phyloP scores from a whole-genome alignment of 1,140 invertebrate genomes.

The Drosophila ercepeae region DNA sequence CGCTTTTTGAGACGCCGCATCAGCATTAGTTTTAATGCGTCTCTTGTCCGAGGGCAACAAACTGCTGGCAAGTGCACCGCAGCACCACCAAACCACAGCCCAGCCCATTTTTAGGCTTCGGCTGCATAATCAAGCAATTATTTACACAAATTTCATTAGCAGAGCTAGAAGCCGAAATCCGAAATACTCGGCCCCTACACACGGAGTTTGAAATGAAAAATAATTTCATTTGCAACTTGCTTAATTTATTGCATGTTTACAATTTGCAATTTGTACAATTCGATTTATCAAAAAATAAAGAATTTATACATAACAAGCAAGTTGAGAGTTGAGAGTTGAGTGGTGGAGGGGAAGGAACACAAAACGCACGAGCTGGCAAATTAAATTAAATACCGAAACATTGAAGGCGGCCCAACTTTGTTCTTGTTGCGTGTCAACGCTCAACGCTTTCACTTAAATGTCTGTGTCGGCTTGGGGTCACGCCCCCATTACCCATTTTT shows the following conservation, averaged over 20 bases:
- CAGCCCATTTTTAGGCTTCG: slow-evolving; percentile 49
- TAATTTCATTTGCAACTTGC: slow-evolving; percentile 76
- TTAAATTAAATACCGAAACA: slow-evolving; percentile 71
- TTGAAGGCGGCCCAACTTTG: slow-evolving; percentile 38
- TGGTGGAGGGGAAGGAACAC: neutral
- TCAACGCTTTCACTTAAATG: slow-evolving; percentile 74
- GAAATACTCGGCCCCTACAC: slow-evolving; percentile 44
- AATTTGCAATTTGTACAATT: slow-evolving; percentile 80
- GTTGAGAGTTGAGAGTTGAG: too few species aligned
- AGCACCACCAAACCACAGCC: neutral
- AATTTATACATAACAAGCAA: neutral
- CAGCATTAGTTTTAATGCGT: slow-evolving; percentile 79
- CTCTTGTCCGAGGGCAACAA: slow-evolving; percentile 58
- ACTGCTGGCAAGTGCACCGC: slow-evolving; percentile 53
- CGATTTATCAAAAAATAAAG: slow-evolving; percentile 58
- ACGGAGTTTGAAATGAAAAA: slow-evolving; percentile 53
- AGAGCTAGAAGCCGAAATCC: slow-evolving; percentile 57
- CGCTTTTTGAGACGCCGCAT: slow-evolving; percentile 54
- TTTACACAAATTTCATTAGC: slow-evolving; percentile 79
- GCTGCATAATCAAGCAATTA: slow-evolving; percentile 53
- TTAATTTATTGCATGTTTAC: slow-evolving; percentile 80
- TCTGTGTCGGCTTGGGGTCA: slow-evolving; percentile 71
- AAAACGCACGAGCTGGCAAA: slow-evolving; percentile 68
- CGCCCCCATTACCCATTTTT: slow-evolving; percentile 59
- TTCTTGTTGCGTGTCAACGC: slow-evolving; percentile 68